Percentiles rank a stretch among this genome's conserved stretches.
These are phyloP conservation scores for Eunapius fragilis DNA, from an alignment of 37 sponge, comb jelly and placozoan species.

Conservation along the genomic window DNA sequence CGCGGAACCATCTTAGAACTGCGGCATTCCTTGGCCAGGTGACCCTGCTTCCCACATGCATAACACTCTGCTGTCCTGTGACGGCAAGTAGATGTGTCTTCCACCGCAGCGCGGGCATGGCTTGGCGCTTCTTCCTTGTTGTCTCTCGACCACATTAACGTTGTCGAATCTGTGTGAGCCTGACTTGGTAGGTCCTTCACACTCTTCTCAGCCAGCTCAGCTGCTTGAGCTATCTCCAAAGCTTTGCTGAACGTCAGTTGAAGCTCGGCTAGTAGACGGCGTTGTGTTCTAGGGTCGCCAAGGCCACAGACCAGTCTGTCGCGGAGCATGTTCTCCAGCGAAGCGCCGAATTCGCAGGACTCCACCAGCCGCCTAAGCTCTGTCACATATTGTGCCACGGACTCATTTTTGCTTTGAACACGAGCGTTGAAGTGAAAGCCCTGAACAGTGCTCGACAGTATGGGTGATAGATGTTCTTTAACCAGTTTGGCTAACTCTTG, in stretches of 20 bases:
- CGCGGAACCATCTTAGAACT: neutral
- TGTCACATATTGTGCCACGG: slow-evolving; percentile 23
- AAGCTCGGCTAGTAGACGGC: slow-evolving; percentile 26
- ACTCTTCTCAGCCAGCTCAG: slow-evolving; percentile 41
- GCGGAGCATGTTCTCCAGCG: slow-evolving; percentile 49
- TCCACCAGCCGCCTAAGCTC: slow-evolving; percentile 29
- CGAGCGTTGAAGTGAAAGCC: slow-evolving; percentile 41
- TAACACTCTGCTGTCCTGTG: slow-evolving; percentile 27
- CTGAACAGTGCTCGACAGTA: slow-evolving; percentile 39
- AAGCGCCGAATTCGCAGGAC: slow-evolving; percentile 29
- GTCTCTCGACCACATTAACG: neutral
- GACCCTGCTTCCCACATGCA: slow-evolving; percentile 37
- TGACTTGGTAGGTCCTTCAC: neutral
- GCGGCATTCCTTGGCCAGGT: slow-evolving; percentile 43
- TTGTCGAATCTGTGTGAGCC: neutral
- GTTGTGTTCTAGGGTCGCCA: slow-evolving; percentile 9
- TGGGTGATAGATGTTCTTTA: neutral
- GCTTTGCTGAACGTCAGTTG: slow-evolving; percentile 33
- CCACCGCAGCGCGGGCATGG: too few relatives aligned
- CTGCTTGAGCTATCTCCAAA: slow-evolving; percentile 30
- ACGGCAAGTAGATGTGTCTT: slow-evolving; percentile 13
- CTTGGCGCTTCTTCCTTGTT: too few relatives aligned
- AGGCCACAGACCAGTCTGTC: slow-evolving; percentile 48
- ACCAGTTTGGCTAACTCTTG: slow-evolving; percentile 7
- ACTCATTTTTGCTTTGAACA: slow-evolving; percentile 3